Percentiles rank a stretch among this genome's conserved stretches.
phyloP scores from a whole-genome alignment of 2,888 invertebrate genomes.

The Parascotia fuliginaria region DNA sequence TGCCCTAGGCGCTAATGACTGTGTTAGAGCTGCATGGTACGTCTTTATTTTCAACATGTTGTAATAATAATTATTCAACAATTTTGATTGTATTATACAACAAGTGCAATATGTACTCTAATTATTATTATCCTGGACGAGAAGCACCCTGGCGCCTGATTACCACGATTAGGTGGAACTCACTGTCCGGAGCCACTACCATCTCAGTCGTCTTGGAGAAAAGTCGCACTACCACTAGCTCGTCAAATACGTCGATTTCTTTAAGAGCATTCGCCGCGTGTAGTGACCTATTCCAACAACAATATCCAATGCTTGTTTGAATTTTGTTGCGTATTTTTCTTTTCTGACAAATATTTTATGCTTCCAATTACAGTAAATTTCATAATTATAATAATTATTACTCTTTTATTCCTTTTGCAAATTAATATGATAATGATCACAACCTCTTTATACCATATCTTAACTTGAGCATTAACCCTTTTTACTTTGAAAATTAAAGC shows the following conservation, averaged over 20 bases:
- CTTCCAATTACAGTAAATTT: too few species aligned
- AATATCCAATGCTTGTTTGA: too few species aligned
- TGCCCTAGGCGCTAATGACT: too few species aligned
- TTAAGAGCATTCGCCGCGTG: constrained; percentile 71
- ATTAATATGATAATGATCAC: constrained; percentile 16
- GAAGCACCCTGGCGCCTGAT: constrained; percentile 60
- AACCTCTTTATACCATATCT: constrained; percentile 30
- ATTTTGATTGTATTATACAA: too few species aligned
- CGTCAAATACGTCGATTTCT: constrained; percentile 76
- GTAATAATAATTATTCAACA: too few species aligned
- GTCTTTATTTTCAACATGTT: too few species aligned
- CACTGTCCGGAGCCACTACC: constrained; percentile 73
- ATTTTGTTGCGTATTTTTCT: too few species aligned
- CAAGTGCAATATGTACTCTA: too few species aligned
- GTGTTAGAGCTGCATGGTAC: too few species aligned
- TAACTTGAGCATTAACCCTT: constrained; percentile 21
- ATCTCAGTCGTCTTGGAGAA: constrained; percentile 77
- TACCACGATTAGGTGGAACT: constrained; percentile 77
- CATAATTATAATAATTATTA: neutral
- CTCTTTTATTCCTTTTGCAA: constrained; percentile 1
- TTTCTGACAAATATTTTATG: too few species aligned
- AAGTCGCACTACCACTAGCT: constrained; percentile 69
- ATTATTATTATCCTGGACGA: too few species aligned
- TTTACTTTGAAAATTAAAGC: constrained; percentile 23
- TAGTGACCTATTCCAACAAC: constrained; percentile 67